Base-by-base conservation (phyloP, 2,888 invertebrate species). In the Dexiosoma caninum region DNA sequence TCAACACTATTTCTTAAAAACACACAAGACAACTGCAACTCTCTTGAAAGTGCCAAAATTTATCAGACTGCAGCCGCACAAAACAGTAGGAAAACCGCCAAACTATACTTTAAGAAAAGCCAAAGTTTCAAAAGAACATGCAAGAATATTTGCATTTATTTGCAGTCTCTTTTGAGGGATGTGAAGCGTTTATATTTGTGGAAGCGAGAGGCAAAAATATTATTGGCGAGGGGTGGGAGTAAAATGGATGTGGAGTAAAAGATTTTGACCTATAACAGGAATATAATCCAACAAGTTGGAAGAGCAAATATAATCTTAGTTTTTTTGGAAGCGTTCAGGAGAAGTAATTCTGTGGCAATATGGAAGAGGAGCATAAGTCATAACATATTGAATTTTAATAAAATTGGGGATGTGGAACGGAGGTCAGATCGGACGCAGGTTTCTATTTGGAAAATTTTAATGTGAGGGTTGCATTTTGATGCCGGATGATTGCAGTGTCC, bases 41-140 rank as follows among this genome's bases (percentile, higher is more conserved):
- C 2, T 32, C 12, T 30, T 21, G 53, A 70, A 70, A 70, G 53
- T 71, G 66, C 53, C 46, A 80, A 67, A 53, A 76, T 76, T 71
- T 80, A 80, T 72, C 71, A 76, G 76, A 76, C 70, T 67, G 71
- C 62, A 76, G 46, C 62, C 71, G 37, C 49, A 55, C 16, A 59
- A 30, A 57, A 71, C 3, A 35, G 5, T n/a, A 46, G 35, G 14
- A 66, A 30, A 57, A 46, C 44, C 14, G n/a, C 16, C 19, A 67
- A 67, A 30, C 30, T 37, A 27, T 35, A 62, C 10, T 49, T 35
- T 19, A 55, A 30, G 7, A 70, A 57, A 12, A 44, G 46, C 8
- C 5, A 49, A 70, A 76, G 42, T 76, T 67, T 76, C n/a, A 2
- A n/a, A 35, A 60, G 51, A 53, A 66, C 57, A 19, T 27, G 30